Percentiles rank a stretch among this genome's conserved stretches.
phyloP scores from a whole-genome alignment of 1,140 invertebrate genomes.

The Lineus longissimus region DNA sequence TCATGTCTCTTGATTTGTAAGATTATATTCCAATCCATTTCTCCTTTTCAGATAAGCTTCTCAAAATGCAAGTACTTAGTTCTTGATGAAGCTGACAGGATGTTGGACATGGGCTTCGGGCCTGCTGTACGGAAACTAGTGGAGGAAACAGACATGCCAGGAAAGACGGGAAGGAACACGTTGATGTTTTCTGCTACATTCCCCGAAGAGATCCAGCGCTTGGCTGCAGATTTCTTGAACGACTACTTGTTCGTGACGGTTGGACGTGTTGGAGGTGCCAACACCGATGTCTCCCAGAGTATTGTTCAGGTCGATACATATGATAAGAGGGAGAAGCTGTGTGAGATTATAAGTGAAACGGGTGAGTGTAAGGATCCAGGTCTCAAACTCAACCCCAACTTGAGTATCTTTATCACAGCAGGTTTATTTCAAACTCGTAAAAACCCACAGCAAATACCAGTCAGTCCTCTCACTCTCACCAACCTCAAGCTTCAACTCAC shows the following conservation, averaged over 20 bases:
- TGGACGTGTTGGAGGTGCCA: constrained; percentile 85
- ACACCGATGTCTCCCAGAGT: constrained; percentile 80
- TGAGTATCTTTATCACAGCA: too few relatives aligned
- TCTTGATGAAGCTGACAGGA: constrained; percentile 94
- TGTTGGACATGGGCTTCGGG: constrained; percentile 85
- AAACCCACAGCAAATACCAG: too few relatives aligned
- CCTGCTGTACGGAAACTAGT: constrained; percentile 73
- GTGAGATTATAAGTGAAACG: constrained; percentile 65
- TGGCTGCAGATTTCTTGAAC: constrained; percentile 71
- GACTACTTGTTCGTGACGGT: constrained; percentile 78
- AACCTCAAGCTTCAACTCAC: too few relatives aligned
- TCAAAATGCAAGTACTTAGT: constrained; percentile 74
- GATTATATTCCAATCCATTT: too few relatives aligned
- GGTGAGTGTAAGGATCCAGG: constrained; percentile 47
- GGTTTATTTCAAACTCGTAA: too few relatives aligned
- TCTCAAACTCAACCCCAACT: too few relatives aligned
- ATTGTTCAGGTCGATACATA: constrained; percentile 67
- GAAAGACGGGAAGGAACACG: constrained; percentile 67
- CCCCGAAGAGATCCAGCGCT: constrained; percentile 72
- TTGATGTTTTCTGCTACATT: constrained; percentile 94
- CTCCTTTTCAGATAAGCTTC: constrained; percentile 56
- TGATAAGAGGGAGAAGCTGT: constrained; percentile 71
- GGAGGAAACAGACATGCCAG: constrained; percentile 69
- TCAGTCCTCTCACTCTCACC: too few relatives aligned
- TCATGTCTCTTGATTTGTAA: too few relatives aligned